Conservation (phyloP, 23 tunicate genomes). For the Halocynthia roretzi region DNA sequence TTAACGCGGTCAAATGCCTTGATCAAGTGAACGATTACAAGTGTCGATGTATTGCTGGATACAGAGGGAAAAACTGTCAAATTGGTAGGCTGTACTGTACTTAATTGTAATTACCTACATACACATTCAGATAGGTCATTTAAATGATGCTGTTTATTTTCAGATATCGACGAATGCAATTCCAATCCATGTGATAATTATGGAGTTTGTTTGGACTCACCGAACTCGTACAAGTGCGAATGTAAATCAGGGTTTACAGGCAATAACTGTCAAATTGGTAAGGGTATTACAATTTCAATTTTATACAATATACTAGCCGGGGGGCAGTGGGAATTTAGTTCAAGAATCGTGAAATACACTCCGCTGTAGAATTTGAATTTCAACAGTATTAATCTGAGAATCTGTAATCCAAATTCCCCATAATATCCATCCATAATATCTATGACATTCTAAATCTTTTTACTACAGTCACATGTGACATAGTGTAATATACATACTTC, state of each 20-base stretch:
- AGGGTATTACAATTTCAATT: neutral
- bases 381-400: too few species aligned
- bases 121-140: too few species aligned
- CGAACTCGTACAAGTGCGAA: conserved; percentile 5
- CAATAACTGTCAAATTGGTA: conserved; percentile 8
- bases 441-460: too few species aligned
- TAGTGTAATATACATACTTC: too few species aligned
- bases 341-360: neutral
- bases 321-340: neutral
- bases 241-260: conserved; percentile 10
- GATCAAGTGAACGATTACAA: conserved; percentile 10
- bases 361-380: too few species aligned
- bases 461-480: too few species aligned
- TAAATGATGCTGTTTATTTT: neutral
- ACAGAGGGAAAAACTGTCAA: conserved; percentile 13
- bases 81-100: neutral
- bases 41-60: conserved; percentile 13
- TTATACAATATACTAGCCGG: neutral
- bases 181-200: conserved; percentile 17
- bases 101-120: too few species aligned
- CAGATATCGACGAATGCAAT: conserved; percentile 26
- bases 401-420: too few species aligned
- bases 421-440: too few species aligned
- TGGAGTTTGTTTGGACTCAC: neutral
- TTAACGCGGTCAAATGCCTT: neutral